A percentile compares a stretch with the other conserved stretches of the same genome.
Evolutionary conservation across 2,888 invertebrate genomes (phyloP).

Genomic region (Tenthredo notha): DNA sequence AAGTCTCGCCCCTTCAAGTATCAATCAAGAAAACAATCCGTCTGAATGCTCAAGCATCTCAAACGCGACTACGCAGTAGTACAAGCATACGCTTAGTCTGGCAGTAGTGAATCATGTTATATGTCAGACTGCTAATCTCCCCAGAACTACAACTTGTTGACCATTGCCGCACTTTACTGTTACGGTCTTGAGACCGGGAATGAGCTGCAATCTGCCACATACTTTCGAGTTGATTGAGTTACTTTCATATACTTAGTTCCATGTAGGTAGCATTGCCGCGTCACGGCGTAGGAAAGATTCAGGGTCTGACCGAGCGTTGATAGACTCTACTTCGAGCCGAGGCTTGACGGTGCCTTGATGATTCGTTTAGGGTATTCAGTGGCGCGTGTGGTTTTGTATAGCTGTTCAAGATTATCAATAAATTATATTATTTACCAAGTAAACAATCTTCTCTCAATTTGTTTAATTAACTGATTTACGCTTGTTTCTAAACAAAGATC

Average conservation of each 20-base stretch:
- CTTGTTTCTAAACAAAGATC: background rate
- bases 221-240: background rate
- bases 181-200: background rate
- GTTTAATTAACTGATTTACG: background rate
- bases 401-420: background rate
- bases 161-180: background rate
- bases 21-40: constrained; percentile 8
- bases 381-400: background rate
- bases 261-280: constrained; percentile 1
- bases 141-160: background rate
- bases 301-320: constrained; percentile 38
- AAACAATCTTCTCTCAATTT: background rate
- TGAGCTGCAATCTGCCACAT: constrained; percentile 17
- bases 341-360: background rate
- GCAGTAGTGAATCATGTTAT: constrained; percentile 32
- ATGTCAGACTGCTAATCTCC: constrained; percentile 5
- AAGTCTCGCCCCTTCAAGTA: background rate
- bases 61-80: background rate
- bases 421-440: background rate
- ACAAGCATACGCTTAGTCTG: background rate
- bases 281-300: background rate
- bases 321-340: constrained; percentile 25
- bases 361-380: background rate
- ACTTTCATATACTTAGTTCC: constrained; percentile 9
- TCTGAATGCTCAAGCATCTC: background rate